A percentile compares a stretch with the other conserved stretches of the same genome.
These are phyloP conservation scores for Parapristionchus giblindavisi DNA, from an alignment of 2,888 invertebrate species.

Conservation along the genomic window DNA sequence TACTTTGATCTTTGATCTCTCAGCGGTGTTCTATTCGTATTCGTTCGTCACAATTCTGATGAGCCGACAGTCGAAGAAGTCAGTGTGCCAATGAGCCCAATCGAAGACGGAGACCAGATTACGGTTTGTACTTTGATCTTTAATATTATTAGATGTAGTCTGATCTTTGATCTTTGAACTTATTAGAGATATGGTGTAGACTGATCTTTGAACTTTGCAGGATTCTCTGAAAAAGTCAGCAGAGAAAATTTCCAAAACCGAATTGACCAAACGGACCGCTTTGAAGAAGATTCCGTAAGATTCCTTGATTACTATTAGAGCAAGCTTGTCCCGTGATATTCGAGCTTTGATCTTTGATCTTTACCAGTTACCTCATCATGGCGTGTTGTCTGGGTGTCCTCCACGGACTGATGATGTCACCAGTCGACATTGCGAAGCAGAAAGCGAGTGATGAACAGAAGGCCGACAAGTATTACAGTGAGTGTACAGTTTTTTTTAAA, in stretches of 20 bases:
- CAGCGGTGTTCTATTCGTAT: slow-evolving; percentile 46
- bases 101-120: neutral
- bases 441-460: slow-evolving; percentile 38
- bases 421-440: slow-evolving; percentile 59
- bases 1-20: neutral
- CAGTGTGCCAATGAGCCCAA: slow-evolving; percentile 1
- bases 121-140: slow-evolving; percentile 9
- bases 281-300: slow-evolving; percentile 25
- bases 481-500: neutral
- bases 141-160: neutral
- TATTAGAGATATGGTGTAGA: neutral
- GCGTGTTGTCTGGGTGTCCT: slow-evolving; percentile 57
- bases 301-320: no score
- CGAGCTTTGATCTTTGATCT: no score
- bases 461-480: slow-evolving; percentile 49
- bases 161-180: slow-evolving; percentile 9
- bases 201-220: slow-evolving; percentile 18
- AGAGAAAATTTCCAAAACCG: neutral
- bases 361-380: slow-evolving; percentile 60
- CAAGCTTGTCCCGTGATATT: no score
- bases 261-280: neutral
- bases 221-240: neutral
- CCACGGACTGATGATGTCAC: slow-evolving; percentile 65
- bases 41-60: slow-evolving; percentile 38
- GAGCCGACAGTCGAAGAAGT: neutral